Conservation (phyloP, 2,888 invertebrate genomes). For the Antheraea assamensis region DNA sequence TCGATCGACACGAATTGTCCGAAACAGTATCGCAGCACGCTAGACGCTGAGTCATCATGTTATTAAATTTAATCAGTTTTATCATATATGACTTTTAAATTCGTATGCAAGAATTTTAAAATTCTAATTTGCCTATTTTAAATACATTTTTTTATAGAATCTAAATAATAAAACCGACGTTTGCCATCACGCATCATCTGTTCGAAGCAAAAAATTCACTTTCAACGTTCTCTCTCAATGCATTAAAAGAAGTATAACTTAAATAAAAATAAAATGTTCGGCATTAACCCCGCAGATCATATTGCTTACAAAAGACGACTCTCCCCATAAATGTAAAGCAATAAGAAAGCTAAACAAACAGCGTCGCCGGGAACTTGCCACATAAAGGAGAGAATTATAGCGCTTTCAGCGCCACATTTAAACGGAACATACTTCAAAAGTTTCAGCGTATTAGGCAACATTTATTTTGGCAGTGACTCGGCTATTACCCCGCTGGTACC, state of each 20-base stretch:
- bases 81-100: too few relatives aligned
- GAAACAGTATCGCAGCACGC: too few relatives aligned
- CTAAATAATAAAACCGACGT: too few relatives aligned
- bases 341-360: slow-evolving; percentile 56
- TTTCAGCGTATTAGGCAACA: slow-evolving; percentile 81
- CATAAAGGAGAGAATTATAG: slow-evolving; percentile 78
- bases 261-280: slow-evolving; percentile 11
- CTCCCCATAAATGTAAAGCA: slow-evolving; percentile 46
- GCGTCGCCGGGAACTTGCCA: slow-evolving; percentile 46
- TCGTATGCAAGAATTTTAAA: too few relatives aligned
- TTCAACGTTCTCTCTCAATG: too few relatives aligned
- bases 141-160: too few relatives aligned
- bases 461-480: slow-evolving; percentile 81
- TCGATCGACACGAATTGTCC: too few relatives aligned
- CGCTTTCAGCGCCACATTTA: slow-evolving; percentile 81
- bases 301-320: slow-evolving; percentile 43
- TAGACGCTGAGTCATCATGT: too few relatives aligned
- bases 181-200: too few relatives aligned
- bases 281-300: slow-evolving; percentile 26
- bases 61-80: too few relatives aligned
- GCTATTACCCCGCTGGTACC: slow-evolving; percentile 65
- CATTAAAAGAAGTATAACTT: not conserved
- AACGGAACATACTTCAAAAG: slow-evolving; percentile 80
- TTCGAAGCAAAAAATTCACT: too few relatives aligned
- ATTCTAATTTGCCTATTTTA: too few relatives aligned